A percentile compares a stretch with the other conserved stretches of the same genome.
phyloP scores from a whole-genome alignment of 2,113 vertebrate genomes.

The Jacana jacana region DNA sequence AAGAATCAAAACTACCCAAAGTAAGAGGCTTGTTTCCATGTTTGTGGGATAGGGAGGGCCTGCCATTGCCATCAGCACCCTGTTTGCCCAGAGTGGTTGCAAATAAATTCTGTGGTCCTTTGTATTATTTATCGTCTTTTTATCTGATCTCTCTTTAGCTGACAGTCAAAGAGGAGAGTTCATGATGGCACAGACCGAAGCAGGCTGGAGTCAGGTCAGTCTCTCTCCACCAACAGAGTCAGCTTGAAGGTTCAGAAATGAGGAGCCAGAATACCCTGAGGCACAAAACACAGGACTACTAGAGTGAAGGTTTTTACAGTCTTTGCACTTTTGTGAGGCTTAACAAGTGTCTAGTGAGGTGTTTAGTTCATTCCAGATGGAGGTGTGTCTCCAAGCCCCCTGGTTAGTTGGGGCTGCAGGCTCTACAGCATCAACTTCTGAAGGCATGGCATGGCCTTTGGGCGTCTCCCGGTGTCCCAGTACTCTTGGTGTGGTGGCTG shows the following conservation, averaged over 20 bases:
- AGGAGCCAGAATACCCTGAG: background rate
- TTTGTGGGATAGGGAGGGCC: too few relatives aligned
- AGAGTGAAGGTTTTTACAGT: background rate
- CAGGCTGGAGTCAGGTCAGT: background rate
- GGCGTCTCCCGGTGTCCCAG: background rate
- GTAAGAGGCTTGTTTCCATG: background rate
- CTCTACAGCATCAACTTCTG: background rate
- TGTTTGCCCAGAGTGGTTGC: background rate
- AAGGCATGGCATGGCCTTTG: background rate
- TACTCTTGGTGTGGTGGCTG: background rate
- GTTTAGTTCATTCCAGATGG: background rate
- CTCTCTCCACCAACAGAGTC: background rate
- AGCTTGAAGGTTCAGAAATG: background rate
- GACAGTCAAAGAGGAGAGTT: background rate
- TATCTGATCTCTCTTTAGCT: background rate
- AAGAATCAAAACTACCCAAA: background rate
- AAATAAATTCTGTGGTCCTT: background rate
- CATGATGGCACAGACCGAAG: background rate
- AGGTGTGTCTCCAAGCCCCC: background rate
- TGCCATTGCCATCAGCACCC: background rate
- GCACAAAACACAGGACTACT: background rate
- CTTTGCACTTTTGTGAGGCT: background rate
- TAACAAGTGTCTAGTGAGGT: background rate
- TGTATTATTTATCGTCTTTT: fast-evolving
- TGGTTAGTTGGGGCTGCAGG: background rate